A percentile compares a stretch with the other conserved stretches of the same genome.
These are phyloP conservation scores for Meloidogyne chitwoodi DNA, from an alignment of 1,140 invertebrate species.

Conservation along the genomic window DNA sequence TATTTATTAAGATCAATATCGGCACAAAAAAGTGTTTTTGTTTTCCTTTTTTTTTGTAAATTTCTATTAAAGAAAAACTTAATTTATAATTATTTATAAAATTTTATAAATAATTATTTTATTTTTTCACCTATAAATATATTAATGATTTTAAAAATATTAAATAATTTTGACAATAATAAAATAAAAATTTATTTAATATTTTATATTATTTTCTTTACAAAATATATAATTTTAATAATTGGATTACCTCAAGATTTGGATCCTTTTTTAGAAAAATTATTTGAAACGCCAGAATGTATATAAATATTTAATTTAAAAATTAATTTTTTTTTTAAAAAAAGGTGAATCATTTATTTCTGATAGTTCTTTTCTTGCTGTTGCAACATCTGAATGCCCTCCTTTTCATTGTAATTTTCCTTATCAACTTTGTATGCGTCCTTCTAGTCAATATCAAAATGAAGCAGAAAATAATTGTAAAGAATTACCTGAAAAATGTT, in stretches of 20 bases:
- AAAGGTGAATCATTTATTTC: constrained; percentile 53
- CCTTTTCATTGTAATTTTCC: constrained; percentile 56
- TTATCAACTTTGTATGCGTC: constrained; percentile 51
- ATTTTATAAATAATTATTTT: too few species aligned
- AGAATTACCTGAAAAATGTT: constrained; percentile 48
- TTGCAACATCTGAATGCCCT: constrained; percentile 48
- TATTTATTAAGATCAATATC: neutral
- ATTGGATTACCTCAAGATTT: constrained; percentile 50
- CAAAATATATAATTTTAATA: neutral
- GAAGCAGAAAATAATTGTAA: constrained; percentile 48
- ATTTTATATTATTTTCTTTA: neutral
- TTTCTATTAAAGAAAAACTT: too few species aligned
- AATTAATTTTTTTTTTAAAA: constrained; percentile 2
- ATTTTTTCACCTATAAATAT: too few species aligned
- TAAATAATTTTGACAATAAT: too few species aligned
- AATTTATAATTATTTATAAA: too few species aligned
- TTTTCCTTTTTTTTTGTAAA: neutral
- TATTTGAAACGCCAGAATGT: constrained; percentile 57
- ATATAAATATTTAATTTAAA: constrained; percentile 1
- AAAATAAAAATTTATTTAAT: neutral
- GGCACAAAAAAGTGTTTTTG: neutral
- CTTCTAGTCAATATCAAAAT: constrained; percentile 39
- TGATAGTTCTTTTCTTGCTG: constrained; percentile 40
- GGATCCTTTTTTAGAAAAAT: constrained; percentile 52
- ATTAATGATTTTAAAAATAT: too few species aligned